These are phyloP conservation scores for Henricia sp. DNA, from an alignment of 53 echinoderm and acorn worm genomes.

Conservation along the genomic window DNA sequence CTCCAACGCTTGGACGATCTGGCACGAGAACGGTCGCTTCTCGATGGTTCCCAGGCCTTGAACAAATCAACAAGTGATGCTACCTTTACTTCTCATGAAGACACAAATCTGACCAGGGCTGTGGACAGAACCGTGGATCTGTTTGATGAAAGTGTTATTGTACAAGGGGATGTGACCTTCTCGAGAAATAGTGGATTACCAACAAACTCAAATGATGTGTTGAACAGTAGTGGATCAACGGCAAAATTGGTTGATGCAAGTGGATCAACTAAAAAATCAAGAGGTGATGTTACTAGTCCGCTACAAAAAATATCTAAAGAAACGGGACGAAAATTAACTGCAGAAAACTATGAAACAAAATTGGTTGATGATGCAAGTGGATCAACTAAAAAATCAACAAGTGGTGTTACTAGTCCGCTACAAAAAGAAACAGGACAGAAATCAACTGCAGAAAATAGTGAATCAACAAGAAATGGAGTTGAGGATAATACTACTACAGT, in stretches of 20 bases:
- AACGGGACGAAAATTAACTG: neutral
- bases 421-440: neutral
- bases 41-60: constrained; percentile 38
- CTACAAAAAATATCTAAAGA: neutral
- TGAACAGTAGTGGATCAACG: neutral
- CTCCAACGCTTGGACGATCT: constrained; percentile 64
- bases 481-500: neutral
- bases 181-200: neutral
- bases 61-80: neutral
- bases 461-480: neutral
- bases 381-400: constrained; percentile 2
- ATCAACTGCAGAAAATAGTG: neutral
- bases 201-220: neutral
- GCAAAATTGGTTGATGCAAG: neutral
- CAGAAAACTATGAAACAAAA: too few species aligned
- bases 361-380: too few species aligned
- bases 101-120: neutral
- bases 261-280: neutral
- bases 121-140: constrained; percentile 48
- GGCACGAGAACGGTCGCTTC: constrained; percentile 54
- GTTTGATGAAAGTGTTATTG: constrained; percentile 41
- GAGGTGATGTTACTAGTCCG: neutral
- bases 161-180: neutral
- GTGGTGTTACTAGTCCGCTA: neutral
- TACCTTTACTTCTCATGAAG: neutral